Base-by-base conservation (phyloP, 2,113 vertebrate genomes). In the Osmerus mordax region DNA sequence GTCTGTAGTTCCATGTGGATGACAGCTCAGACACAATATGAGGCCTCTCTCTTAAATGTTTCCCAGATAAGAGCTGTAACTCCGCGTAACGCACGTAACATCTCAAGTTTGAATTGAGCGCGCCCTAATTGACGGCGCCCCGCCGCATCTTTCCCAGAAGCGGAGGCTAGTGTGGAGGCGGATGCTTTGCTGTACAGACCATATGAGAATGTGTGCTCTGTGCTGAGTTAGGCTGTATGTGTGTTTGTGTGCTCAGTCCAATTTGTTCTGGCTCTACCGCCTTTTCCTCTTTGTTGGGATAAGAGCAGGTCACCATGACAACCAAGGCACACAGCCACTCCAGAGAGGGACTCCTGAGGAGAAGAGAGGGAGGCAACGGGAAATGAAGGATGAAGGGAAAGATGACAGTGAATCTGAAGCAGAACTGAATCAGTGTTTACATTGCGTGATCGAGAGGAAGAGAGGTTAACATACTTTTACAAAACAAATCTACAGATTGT, bases 71-170 rank as follows among this genome's bases (percentile, higher is more conserved):
- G 55, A 56, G 55, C 55, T 19, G 6, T 1, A 56, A 47, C 41
- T 47, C 41, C 2, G 41, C 41, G 41, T 47, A 9, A 47, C 9
- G 60, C 41, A 18, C 69, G 15, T 51, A 21, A 62, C 18, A 9
- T 19, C 28, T 41, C n/a, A 64, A 78, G 76, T 90, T 88, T 87
- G 73, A 88, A 90, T 86, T 86, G 77, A 84, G 83, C 84, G 76
- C 73, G 63, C 67, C 60, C 54, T 56, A 62, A 18, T 4, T 36
- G 47, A 55, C 62, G 51, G 65, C 19, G 15, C 71, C 64, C 63
- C 76, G 25, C 73, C 61, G 69, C 29, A 67, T 53, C 41, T 53
- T 76, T 63, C 18, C 7, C 7, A 76, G 67, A 67, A 74, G 66
- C 36, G 65, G 60, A 11, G 23, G 28, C 23, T 82, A 64, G 58